phyloP scores from a whole-genome alignment of 2,888 invertebrate species.

The Parapristionchus giblindavisi region DNA sequence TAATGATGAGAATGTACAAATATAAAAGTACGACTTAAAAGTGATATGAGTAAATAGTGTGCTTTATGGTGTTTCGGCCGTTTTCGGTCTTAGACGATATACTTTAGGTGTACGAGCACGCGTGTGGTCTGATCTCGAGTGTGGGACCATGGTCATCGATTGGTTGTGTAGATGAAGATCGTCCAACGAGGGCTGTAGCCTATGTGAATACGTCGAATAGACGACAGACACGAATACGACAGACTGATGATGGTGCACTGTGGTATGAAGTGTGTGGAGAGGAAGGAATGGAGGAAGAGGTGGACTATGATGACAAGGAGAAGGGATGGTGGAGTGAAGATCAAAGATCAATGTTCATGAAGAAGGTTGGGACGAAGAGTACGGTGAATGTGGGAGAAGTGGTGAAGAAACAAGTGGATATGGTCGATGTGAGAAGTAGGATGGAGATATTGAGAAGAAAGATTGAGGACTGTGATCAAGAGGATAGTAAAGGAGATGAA shows the following conservation, averaged over 20 bases:
- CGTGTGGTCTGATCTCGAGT: neutral
- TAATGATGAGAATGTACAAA: too few relatives aligned
- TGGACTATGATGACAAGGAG: slow-evolving; percentile 4
- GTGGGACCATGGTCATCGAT: slow-evolving; percentile 7
- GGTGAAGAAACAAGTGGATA: slow-evolving; percentile 8
- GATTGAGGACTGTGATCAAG: neutral
- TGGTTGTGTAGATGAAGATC: neutral
- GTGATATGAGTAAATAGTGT: too few relatives aligned
- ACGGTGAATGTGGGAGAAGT: neutral
- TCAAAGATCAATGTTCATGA: slow-evolving; percentile 30
- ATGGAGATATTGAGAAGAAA: neutral
- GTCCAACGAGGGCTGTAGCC: slow-evolving; percentile 1
- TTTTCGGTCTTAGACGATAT: neutral
- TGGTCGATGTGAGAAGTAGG: slow-evolving; percentile 3
- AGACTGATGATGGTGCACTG: slow-evolving; percentile 45
- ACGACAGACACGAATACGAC: slow-evolving; percentile 35
- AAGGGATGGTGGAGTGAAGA: slow-evolving; percentile 35
- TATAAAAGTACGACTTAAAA: too few relatives aligned
- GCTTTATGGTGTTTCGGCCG: neutral
- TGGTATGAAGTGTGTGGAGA: slow-evolving; percentile 40
- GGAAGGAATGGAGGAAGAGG: slow-evolving; percentile 28
- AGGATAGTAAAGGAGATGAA: too few relatives aligned
- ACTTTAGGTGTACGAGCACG: slow-evolving; percentile 11
- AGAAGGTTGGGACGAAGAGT: slow-evolving; percentile 37
- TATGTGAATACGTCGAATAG: slow-evolving; percentile 16